A percentile compares a stretch with the other conserved stretches of the same genome.
These are phyloP conservation scores for Catharus bicknelli DNA, from an alignment of 2,113 vertebrate genomes.

Conservation along the genomic window DNA sequence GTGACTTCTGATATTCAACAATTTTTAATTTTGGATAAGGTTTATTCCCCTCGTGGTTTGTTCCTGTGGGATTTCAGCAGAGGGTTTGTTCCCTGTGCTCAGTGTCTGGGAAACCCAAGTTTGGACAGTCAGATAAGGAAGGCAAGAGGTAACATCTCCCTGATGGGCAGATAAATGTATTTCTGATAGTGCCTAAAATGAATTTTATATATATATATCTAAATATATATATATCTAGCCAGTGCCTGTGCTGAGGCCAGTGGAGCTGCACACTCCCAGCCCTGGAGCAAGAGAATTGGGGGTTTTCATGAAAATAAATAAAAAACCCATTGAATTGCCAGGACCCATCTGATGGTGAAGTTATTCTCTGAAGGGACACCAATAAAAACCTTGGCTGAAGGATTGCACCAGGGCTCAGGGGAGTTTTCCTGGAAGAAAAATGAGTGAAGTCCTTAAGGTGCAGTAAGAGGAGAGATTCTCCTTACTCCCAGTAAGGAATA, in stretches of 20 bases:
- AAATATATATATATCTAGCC: neutral
- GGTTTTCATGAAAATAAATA: too few species aligned
- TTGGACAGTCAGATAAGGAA: neutral
- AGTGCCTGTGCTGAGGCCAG: conserved; percentile 3
- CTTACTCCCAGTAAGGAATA: too few species aligned
- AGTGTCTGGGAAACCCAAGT: neutral
- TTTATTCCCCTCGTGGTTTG: neutral
- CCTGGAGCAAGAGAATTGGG: too few species aligned
- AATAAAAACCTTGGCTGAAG: too few species aligned
- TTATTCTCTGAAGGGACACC: too few species aligned
- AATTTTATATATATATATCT: neutral
- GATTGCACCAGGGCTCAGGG: too few species aligned
- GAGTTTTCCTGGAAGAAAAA: neutral
- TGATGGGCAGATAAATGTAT: neutral
- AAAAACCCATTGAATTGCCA: too few species aligned
- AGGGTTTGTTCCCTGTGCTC: neutral
- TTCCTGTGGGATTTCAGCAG: neutral
- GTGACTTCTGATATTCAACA: neutral
- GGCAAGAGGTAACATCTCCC: neutral
- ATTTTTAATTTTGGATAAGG: neutral
- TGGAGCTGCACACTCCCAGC: neutral
- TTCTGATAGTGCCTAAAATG: conserved; percentile 10
- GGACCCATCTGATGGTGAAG: too few species aligned
- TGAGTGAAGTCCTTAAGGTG: neutral
- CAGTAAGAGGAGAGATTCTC: neutral